Evolutionary conservation across 1,140 invertebrate genomes (phyloP).

Genomic region (Anoplolepis gracilipes): DNA sequence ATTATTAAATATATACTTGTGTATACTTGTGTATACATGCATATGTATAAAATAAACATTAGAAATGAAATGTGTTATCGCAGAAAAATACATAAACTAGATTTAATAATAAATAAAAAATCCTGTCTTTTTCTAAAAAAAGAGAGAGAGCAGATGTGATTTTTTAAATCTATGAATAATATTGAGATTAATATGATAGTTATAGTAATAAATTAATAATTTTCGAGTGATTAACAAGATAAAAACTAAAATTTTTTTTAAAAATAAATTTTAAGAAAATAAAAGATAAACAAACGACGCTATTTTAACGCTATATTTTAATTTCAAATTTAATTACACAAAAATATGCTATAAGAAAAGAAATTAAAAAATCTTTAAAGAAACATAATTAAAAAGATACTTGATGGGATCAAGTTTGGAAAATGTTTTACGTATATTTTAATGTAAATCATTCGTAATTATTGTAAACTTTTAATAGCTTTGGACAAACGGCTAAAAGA

Average conservation of each 20-base stretch:
- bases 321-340: too few species aligned
- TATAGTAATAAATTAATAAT: neutral
- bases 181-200: neutral
- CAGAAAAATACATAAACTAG: neutral
- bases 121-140: neutral
- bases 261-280: neutral
- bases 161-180: constrained; percentile 12
- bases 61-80: neutral
- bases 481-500: too few species aligned
- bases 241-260: neutral
- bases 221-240: neutral
- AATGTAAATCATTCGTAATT: too few species aligned
- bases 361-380: too few species aligned
- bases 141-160: neutral
- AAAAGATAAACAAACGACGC: neutral
- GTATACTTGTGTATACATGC: neutral
- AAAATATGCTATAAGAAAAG: too few species aligned
- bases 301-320: too few species aligned
- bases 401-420: too few species aligned
- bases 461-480: neutral
- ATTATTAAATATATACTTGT: constrained; percentile 2
- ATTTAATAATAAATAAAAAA: neutral
- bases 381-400: too few species aligned
- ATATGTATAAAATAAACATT: too few species aligned
- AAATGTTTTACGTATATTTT: too few species aligned